Percentiles rank a stretch among this genome's conserved stretches.
phyloP scores from a whole-genome alignment of 1,140 invertebrate genomes.

The Drosophila fuyamai region DNA sequence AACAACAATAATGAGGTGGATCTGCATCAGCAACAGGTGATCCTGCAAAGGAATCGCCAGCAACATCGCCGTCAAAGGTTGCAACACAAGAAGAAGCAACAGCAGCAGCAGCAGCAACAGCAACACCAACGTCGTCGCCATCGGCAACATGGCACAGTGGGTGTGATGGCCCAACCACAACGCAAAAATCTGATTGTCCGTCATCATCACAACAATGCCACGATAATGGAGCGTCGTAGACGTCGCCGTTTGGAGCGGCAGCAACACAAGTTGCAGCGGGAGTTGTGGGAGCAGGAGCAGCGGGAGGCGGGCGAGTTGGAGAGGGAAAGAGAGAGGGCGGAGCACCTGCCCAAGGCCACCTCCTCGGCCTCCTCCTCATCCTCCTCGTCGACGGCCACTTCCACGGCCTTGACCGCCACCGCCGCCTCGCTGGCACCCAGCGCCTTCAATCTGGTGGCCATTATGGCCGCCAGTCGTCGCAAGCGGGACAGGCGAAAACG shows the following conservation, averaged over 20 bases:
- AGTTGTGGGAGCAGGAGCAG: slow-evolving; percentile 34
- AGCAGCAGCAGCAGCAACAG: slow-evolving; percentile 22
- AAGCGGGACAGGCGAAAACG: slow-evolving; percentile 80
- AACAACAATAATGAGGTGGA: slow-evolving; percentile 44
- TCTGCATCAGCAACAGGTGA: slow-evolving; percentile 36
- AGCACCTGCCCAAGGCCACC: slow-evolving; percentile 64
- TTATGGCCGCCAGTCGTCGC: slow-evolving; percentile 74
- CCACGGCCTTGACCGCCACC: slow-evolving; percentile 66
- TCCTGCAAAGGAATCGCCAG: slow-evolving; percentile 32
- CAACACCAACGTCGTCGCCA: slow-evolving; percentile 33
- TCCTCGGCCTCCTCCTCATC: slow-evolving; percentile 70
- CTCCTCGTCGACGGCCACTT: slow-evolving; percentile 51
- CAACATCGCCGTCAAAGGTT: slow-evolving; percentile 11
- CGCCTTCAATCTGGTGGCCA: slow-evolving; percentile 75
- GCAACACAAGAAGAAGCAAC: slow-evolving; percentile 9
- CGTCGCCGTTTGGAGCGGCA: slow-evolving; percentile 57
- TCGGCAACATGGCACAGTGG: slow-evolving; percentile 22
- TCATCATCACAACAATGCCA: slow-evolving; percentile 77
- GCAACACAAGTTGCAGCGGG: slow-evolving; percentile 41
- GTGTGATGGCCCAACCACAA: slow-evolving; percentile 61
- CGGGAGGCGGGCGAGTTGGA: slow-evolving; percentile 12
- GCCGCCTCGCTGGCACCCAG: slow-evolving; percentile 76
- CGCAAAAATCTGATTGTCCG: slow-evolving; percentile 72
- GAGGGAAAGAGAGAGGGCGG: slow-evolving; percentile 13
- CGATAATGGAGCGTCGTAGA: slow-evolving; percentile 47